phyloP scores from a whole-genome alignment of 2,113 vertebrate genomes.

The Potamarius usumacintae region DNA sequence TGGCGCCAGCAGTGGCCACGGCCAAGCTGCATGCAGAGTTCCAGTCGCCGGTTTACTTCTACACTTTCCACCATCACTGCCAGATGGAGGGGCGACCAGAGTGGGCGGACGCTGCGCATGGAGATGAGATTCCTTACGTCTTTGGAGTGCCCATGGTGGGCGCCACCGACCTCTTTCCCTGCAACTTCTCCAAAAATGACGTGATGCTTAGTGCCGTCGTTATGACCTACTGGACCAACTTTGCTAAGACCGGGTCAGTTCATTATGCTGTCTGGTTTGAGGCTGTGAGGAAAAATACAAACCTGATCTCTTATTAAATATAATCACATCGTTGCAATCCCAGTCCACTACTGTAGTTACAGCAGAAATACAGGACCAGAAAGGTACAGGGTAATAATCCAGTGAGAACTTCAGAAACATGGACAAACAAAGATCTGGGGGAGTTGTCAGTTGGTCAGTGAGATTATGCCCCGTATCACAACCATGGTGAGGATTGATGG shows the following conservation, averaged over 20 bases:
- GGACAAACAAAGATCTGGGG: background rate
- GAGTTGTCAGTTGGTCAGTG: background rate
- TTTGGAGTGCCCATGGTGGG: conserved; percentile 96
- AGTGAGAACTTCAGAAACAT: background rate
- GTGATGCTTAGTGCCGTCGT: conserved; percentile 93
- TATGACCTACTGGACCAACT: conserved; percentile 98
- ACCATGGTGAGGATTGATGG: background rate
- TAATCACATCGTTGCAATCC: background rate
- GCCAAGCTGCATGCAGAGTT: conserved; percentile 96
- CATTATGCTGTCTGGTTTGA: background rate
- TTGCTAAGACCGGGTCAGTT: conserved; percentile 90
- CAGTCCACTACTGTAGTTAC: background rate
- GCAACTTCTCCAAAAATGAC: conserved; percentile 97
- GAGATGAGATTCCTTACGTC: conserved; percentile 92
- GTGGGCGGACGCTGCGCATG: conserved; percentile 92
- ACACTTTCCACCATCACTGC: conserved; percentile 97
- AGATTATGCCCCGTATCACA: background rate
- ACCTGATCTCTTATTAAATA: background rate
- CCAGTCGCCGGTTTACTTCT: conserved; percentile 94
- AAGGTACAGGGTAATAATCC: background rate
- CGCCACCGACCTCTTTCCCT: conserved; percentile 91
- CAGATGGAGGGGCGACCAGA: conserved; percentile 91
- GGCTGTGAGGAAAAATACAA: background rate
- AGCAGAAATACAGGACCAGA: background rate
- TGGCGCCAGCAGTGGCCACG: conserved; percentile 91